phyloP scores from a whole-genome alignment of 2,888 invertebrate genomes.

The Agrotis clavis region DNA sequence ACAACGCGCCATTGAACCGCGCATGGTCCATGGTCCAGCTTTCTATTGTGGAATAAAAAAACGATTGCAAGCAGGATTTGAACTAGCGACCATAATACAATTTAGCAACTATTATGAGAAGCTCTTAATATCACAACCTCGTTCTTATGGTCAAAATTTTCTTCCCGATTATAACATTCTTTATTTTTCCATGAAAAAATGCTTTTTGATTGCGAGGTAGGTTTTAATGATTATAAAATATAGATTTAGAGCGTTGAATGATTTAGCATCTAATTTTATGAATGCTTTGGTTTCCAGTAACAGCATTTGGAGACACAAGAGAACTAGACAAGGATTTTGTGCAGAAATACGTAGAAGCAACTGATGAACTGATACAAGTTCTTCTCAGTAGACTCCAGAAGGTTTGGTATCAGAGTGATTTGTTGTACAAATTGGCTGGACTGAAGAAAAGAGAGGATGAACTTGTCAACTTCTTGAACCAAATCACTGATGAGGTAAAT shows the following conservation, averaged over 20 bases:
- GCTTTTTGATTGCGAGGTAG: no score
- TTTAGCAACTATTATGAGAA: no score
- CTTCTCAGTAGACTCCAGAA: slow-evolving; percentile 29
- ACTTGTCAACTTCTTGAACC: slow-evolving; percentile 16
- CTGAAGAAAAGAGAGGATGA: slow-evolving; percentile 14
- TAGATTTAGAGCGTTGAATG: neutral
- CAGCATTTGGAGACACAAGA: slow-evolving; percentile 17
- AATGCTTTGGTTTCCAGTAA: neutral
- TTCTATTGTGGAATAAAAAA: no score
- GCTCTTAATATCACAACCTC: no score
- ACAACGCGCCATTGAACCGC: no score
- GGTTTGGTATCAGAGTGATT: slow-evolving; percentile 31
- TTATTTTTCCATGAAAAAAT: no score
- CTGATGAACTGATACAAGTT: slow-evolving; percentile 16
- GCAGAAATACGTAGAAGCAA: slow-evolving; percentile 13
- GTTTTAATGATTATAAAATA: no score
- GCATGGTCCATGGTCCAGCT: no score
- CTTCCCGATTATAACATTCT: no score
- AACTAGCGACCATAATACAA: no score
- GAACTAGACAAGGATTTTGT: slow-evolving; percentile 24
- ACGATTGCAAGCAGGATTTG: no score
- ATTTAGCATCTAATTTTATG: neutral
- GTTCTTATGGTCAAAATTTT: no score
- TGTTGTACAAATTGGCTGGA: slow-evolving; percentile 20
- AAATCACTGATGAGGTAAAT: slow-evolving; percentile 18